A percentile compares a stretch with the other conserved stretches of the same genome.
These are phyloP conservation scores for Bombus consobrinus DNA, from an alignment of 1,140 invertebrate species.

Conservation along the genomic window DNA sequence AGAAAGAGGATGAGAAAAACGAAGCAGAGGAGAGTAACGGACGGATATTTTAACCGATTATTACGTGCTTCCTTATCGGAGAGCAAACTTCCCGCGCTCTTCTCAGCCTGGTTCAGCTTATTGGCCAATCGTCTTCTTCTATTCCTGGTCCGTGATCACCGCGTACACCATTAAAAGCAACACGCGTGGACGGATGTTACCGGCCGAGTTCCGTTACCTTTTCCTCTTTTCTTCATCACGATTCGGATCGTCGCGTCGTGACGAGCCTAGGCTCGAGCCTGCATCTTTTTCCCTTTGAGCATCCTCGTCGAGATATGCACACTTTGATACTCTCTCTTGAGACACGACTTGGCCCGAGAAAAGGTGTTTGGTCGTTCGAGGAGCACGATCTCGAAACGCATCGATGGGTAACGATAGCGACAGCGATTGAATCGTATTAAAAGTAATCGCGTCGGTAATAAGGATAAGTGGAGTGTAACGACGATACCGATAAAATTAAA, in stretches of 20 bases:
- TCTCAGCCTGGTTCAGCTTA: not conserved
- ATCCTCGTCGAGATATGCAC: not conserved
- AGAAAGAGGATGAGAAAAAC: not conserved
- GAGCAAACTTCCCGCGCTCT: conserved; percentile 18
- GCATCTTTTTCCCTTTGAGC: not conserved
- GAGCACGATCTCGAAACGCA: not conserved
- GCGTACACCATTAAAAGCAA: not conserved
- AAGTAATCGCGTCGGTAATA: conserved; percentile 15
- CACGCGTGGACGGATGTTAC: conserved; percentile 34
- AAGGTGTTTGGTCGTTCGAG: not conserved
- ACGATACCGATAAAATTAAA: not conserved
- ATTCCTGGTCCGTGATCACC: not conserved
- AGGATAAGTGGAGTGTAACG: not conserved
- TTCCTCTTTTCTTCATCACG: conserved; percentile 6
- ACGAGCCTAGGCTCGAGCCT: not conserved
- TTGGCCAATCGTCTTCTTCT: not conserved
- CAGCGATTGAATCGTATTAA: conserved; percentile 27
- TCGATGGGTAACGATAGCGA: conserved; percentile 4
- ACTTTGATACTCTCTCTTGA: not conserved
- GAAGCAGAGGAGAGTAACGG: not conserved
- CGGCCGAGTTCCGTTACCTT: conserved; percentile 40
- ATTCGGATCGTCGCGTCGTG: conserved; percentile 23
- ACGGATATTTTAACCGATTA: conserved; percentile 54
- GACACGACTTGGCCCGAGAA: not conserved
- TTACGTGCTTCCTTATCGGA: conserved; percentile 31